These are phyloP conservation scores for Microctenopoma stevenorrisi DNA, from an alignment of 2,797 vertebrate species.

Conservation along the genomic window DNA sequence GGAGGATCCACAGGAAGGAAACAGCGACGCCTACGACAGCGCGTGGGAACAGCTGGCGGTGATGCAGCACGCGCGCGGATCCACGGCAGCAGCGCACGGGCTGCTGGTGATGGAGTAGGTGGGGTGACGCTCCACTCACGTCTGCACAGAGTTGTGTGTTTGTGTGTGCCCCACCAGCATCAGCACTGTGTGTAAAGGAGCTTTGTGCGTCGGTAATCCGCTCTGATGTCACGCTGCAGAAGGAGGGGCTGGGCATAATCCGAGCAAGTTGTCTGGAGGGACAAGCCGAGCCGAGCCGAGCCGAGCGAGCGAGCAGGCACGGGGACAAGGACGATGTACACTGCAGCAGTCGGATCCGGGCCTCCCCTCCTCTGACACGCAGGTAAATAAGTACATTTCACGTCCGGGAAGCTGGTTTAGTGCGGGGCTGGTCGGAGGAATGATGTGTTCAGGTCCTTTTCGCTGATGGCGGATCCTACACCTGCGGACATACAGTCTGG, in stretches of 20 bases:
- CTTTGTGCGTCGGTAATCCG: constrained; percentile 82
- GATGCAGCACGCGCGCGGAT: constrained; percentile 37
- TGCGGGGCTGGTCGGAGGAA: constrained; percentile 4
- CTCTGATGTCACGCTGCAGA: constrained; percentile 81
- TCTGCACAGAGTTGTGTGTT: constrained; percentile 14
- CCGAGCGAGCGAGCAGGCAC: constrained; percentile 29
- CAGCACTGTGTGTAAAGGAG: constrained; percentile 68
- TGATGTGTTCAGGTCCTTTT: constrained; percentile 16
- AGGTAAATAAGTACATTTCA: constrained; percentile 68
- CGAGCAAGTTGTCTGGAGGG: constrained; percentile 63
- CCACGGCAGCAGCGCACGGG: constrained; percentile 20
- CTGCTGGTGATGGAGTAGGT: constrained; percentile 40
- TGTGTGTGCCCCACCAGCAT: constrained; percentile 36
- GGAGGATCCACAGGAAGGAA: neutral
- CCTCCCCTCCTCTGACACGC: constrained; percentile 65
- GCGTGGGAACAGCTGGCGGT: neutral
- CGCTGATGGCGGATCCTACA: constrained; percentile 55
- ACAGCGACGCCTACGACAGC: constrained; percentile 56
- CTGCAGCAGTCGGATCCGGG: constrained; percentile 54
- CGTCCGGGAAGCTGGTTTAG: neutral
- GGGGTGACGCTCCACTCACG: constrained; percentile 33
- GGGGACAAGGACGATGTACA: constrained; percentile 48
- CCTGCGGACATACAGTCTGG: constrained; percentile 37
- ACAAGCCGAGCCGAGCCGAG: constrained; percentile 41
- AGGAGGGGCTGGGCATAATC: constrained; percentile 80